Evolutionary conservation across 1,140 invertebrate genomes (phyloP).

Genomic region (Laupala kohalensis): DNA sequence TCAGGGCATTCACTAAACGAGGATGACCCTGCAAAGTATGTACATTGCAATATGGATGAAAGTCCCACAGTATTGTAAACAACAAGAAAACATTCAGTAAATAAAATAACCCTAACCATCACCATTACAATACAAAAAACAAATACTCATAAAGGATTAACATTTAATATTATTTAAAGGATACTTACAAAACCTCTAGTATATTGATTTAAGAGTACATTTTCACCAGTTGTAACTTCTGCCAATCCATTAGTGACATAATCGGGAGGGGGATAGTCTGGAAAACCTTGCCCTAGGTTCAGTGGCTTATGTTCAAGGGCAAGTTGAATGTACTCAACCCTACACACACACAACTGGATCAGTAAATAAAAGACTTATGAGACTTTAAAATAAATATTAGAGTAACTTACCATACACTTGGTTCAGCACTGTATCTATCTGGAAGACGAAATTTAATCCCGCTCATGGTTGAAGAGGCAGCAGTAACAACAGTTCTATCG

Average conservation of each 20-base stretch:
- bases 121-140: neutral
- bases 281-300: conserved; percentile 96
- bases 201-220: conserved; percentile 82
- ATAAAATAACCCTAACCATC: neutral
- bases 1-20: conserved; percentile 68
- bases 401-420: conserved; percentile 24
- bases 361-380: neutral
- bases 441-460: conserved; percentile 21
- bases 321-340: conserved; percentile 90
- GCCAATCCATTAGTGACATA: conserved; percentile 69
- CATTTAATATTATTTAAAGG: neutral
- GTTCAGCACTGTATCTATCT: conserved; percentile 24
- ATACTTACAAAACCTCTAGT: conserved; percentile 68
- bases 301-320: conserved; percentile 78
- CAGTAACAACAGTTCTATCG: neutral
- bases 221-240: conserved; percentile 48
- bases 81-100: neutral
- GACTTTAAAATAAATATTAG: neutral
- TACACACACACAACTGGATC: conserved; percentile 27
- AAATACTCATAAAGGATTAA: too few relatives aligned
- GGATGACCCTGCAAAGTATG: conserved; percentile 72
- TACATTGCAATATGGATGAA: neutral
- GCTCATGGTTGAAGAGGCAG: neutral
- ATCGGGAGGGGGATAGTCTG: conserved; percentile 78
- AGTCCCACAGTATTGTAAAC: neutral